A percentile compares a stretch with the other conserved stretches of the same genome.
phyloP scores from a whole-genome alignment of 2,797 vertebrate genomes.

The Leuciscus waleckii region DNA sequence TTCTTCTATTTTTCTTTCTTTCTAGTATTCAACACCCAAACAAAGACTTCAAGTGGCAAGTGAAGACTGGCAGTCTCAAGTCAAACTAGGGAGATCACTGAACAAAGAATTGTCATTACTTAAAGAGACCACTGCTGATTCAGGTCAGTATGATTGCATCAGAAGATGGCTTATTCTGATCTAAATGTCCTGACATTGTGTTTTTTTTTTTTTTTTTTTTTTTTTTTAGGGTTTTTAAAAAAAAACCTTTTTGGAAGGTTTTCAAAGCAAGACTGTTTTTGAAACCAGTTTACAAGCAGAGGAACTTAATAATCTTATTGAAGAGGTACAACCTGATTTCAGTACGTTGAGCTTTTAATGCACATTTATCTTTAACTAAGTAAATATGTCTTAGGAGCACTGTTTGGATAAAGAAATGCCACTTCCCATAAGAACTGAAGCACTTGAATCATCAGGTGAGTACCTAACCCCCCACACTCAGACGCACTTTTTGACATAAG shows the following conservation, averaged over 20 bases:
- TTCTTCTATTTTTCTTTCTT: too few relatives aligned
- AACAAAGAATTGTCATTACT: slow-evolving; percentile 39
- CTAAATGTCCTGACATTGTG: background rate
- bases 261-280: slow-evolving; percentile 46
- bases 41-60: background rate
- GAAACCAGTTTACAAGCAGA: slow-evolving; percentile 34
- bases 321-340: slow-evolving; percentile 44
- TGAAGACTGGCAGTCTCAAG: slow-evolving; percentile 10
- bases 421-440: slow-evolving; percentile 41
- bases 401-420: background rate
- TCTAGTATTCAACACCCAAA: slow-evolving; percentile 50
- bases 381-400: slow-evolving; percentile 23
- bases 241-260: too few relatives aligned
- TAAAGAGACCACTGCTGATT: slow-evolving; percentile 40
- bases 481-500: background rate
- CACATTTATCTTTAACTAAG: background rate
- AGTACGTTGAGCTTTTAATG: background rate
- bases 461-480: background rate
- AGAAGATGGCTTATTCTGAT: background rate
- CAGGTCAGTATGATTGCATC: slow-evolving; percentile 43
- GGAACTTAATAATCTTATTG: slow-evolving; percentile 19
- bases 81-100: slow-evolving; percentile 25
- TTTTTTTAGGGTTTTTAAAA: too few relatives aligned
- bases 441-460: slow-evolving; percentile 40
- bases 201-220: too few relatives aligned